Evolutionary conservation across 2,797 vertebrate genomes (phyloP), one percentile per base, ranked within the genome.

Genomic region (Gadopsis bispinosus): DNA sequence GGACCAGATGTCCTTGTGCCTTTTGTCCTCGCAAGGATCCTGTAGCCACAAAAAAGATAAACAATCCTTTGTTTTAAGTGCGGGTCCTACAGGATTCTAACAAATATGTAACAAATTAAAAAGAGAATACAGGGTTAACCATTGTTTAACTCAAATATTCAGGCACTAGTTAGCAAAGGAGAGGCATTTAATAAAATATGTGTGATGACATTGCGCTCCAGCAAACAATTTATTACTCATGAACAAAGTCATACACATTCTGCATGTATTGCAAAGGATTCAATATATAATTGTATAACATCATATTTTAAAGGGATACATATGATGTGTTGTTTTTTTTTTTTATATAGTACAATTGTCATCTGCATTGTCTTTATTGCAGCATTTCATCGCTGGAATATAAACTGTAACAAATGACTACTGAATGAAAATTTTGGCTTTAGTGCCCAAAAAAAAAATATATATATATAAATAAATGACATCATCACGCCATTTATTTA

Each of bases 1-100:
- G 75, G 98, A 99, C 98, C 98, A 99, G 91, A 99, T 99, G 93
- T 99, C 98, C 94, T 99, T 99, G 95, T 99, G 98, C 45, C 98
- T 96, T 93, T 99, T 99, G 95, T 99, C 98, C 92, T 99, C 98
- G 60, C 98, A 99, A 71, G 98, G 98, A 95, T 99, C 98, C 98
- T 99, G 93, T 91, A 90, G 79, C 55, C 64, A 48, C 55, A 85
- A 43, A 65, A 73, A 70, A 90, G 65, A 87, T 65, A 89, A 67
- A 87, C 43, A 77, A 72, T 19, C 19, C 33, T 86, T 85, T 73
- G 75, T 84, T 82, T 77, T 20, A 41, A 16, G 10, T 4, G 22
- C 4, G 7, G 29, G 20, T 73, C 1, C 17, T 14, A 58, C 33
- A 54, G 17, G 58, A 72, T 35, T 68, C n/a, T 22, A 53, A 69